A percentile compares a stretch with the other conserved stretches of the same genome.
These are phyloP conservation scores for Dimorphilus gyrociliatus DNA, from an alignment of 2,888 invertebrate species.

Conservation along the genomic window DNA sequence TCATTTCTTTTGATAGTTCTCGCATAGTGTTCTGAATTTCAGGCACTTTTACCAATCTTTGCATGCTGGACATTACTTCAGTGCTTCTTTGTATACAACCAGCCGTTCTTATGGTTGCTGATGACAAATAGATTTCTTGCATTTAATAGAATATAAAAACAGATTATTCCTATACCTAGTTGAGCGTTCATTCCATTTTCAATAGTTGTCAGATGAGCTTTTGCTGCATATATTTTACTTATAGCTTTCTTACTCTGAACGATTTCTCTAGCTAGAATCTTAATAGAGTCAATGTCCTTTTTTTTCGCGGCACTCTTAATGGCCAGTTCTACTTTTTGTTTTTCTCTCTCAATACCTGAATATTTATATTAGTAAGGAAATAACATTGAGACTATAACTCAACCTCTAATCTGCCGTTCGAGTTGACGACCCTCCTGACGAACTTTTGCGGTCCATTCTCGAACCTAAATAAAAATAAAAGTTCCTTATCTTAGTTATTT, in stretches of 20 bases:
- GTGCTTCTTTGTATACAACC: conserved; percentile 85
- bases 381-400: neutral
- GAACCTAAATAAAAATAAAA: conserved; percentile 53
- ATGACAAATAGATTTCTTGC: conserved; percentile 6
- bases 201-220: conserved; percentile 90
- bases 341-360: conserved; percentile 78
- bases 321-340: conserved; percentile 82
- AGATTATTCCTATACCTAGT: conserved; percentile 47
- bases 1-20: conserved; percentile 96
- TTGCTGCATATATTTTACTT: conserved; percentile 73
- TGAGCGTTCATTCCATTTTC: conserved; percentile 96
- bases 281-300: conserved; percentile 79
- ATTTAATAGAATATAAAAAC: neutral
- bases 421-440: conserved; percentile 80
- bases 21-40: conserved; percentile 92
- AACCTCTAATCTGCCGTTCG: conserved; percentile 80
- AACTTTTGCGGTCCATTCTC: conserved; percentile 87
- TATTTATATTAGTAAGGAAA: neutral
- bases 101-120: conserved; percentile 80
- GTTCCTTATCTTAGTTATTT: too few species aligned
- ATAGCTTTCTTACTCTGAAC: conserved; percentile 70
- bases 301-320: conserved; percentile 89
- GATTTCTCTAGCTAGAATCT: conserved; percentile 80
- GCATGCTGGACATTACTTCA: conserved; percentile 98
- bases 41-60: conserved; percentile 67